These are phyloP conservation scores for Schizotus pectinicornis DNA, from an alignment of 2,888 invertebrate species.

Conservation along the genomic window DNA sequence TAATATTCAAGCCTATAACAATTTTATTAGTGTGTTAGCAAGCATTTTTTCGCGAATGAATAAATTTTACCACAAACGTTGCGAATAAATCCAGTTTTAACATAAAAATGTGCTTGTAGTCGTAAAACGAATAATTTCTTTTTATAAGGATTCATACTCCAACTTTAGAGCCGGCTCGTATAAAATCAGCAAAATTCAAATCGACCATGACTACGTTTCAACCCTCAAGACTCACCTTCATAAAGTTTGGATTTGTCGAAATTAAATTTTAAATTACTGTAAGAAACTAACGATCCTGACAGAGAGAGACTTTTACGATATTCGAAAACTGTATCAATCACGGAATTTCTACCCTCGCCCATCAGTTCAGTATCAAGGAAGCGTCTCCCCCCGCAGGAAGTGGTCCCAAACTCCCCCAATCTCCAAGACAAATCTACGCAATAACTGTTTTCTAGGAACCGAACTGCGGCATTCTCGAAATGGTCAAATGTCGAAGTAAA, in stretches of 20 bases:
- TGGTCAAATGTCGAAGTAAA: slow-evolving; percentile 39
- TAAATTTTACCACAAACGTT: too few species aligned
- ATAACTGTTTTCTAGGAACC: slow-evolving; percentile 49
- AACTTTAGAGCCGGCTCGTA: too few species aligned
- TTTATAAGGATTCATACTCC: too few species aligned
- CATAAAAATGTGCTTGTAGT: too few species aligned
- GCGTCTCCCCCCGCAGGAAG: slow-evolving; percentile 39
- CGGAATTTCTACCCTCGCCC: slow-evolving; percentile 42
- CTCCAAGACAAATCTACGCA: slow-evolving; percentile 51
- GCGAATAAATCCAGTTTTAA: too few species aligned
- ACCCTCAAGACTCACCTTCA: too few species aligned
- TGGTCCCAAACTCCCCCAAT: slow-evolving; percentile 27
- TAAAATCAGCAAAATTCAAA: too few species aligned
- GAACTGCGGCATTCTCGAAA: slow-evolving; percentile 41
- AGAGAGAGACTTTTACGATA: slow-evolving; percentile 41
- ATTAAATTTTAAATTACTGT: too few species aligned
- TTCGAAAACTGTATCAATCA: slow-evolving; percentile 54
- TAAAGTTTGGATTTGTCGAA: too few species aligned
- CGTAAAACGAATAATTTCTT: too few species aligned
- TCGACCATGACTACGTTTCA: too few species aligned
- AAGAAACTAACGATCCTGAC: not conserved
- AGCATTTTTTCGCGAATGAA: too few species aligned
- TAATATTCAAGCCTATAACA: not conserved
- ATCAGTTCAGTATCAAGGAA: slow-evolving; percentile 49
- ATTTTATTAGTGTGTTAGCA: not conserved